These are phyloP conservation scores for Eupithecia pulchellata DNA, from an alignment of 2,888 invertebrate species.

Conservation along the genomic window DNA sequence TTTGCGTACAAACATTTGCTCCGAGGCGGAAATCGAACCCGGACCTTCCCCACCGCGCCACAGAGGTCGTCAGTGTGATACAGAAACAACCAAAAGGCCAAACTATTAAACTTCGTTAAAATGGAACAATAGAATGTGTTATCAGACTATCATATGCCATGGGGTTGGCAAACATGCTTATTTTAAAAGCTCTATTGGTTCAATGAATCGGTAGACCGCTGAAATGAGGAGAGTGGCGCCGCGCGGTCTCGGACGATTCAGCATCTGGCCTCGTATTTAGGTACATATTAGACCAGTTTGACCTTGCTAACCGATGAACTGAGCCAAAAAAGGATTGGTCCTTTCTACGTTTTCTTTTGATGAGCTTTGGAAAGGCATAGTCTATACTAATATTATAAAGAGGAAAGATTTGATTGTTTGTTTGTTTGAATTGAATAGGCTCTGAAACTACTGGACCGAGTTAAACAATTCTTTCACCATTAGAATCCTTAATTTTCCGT, in stretches of 20 bases:
- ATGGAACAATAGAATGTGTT: slow-evolving; percentile 39
- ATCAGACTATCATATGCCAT: slow-evolving; percentile 51
- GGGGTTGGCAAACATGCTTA: slow-evolving; percentile 64
- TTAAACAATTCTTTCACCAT: no score
- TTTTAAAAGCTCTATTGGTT: slow-evolving; percentile 71
- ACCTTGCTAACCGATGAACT: slow-evolving; percentile 2
- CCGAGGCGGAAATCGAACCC: no score
- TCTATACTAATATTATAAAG: no score
- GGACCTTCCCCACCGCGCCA: no score
- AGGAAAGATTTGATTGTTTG: no score
- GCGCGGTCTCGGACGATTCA: slow-evolving; percentile 18
- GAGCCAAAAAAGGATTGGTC: slow-evolving; percentile 11
- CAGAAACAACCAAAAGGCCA: no score
- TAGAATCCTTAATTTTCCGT: no score
- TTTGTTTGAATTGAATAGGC: no score
- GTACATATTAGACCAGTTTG: not conserved
- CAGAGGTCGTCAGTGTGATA: no score
- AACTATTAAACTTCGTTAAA: not conserved
- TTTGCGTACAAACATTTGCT: no score
- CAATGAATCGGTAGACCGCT: slow-evolving; percentile 68
- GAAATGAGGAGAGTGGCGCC: slow-evolving; percentile 61
- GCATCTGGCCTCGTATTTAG: slow-evolving; percentile 4
- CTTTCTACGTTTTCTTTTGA: not conserved
- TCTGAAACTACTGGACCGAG: no score
- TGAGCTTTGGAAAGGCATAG: no score